Evolutionary conservation across 2,888 invertebrate species (phyloP), one percentile per base, ranked within the genome.

Genomic region (Colletes collaris): DNA sequence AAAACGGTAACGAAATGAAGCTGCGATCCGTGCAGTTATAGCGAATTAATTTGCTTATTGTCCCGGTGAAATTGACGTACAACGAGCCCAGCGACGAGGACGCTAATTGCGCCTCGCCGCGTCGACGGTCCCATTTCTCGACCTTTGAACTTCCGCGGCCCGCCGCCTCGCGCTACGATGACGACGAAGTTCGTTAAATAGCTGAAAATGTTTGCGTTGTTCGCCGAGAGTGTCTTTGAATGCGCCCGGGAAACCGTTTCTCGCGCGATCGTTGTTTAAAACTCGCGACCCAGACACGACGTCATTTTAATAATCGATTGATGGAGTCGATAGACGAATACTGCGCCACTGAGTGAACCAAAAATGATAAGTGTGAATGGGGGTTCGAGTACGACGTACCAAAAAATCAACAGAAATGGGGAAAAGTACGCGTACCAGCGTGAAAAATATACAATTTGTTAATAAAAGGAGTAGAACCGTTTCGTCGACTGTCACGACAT

Each of bases 11-110:
- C 68, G 79, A 78, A 72, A 78, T 79, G 72, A 79, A 78, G 59
- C 60, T 46, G 66, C 72, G 68, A 79, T 68, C 73, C 72, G 52
- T 35, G 66, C 27, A 27, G 27, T 27, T 27, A 27, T 27, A 27
- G 27, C 35, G 74, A 60, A 72, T 67, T 81, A 62, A 78, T 82
- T 80, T 62, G 74, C 63, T 74, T 65, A 78, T 81, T 84, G 81
- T 78, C 66, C 40, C 60, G 69, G 56, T 37, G 62, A 76, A 72
- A 83, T 71, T 63, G 68, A 71, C 62, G 73, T 53, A 63, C 73
- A 81, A 81, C 60, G 69, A 71, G 63, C 37, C 8, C 52, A 37
- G 44, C 46, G 55, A 79, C 59, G 58, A 53, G 59, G 69, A 53
- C 62, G 65, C 68, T 84, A 82, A 84, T 84, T 82, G 49, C 65